Evolutionary conservation across 2,888 invertebrate genomes (phyloP), one percentile per base, ranked within the genome.

Genomic region (Chymomyza amoena): DNA sequence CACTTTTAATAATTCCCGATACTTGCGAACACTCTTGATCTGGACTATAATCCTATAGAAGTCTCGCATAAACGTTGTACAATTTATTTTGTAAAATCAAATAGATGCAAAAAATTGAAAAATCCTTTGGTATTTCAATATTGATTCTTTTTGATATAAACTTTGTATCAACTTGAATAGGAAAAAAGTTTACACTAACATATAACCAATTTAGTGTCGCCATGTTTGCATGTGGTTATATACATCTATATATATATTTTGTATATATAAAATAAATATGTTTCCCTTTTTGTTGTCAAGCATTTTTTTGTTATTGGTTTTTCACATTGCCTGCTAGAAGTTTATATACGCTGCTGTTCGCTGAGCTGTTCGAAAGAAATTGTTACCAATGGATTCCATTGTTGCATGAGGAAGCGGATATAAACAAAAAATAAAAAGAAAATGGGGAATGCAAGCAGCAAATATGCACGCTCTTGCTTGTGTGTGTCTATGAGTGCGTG

Each of bases 91-190:
- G 25, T 25, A 7, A 32, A 32, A 32, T 13, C 39, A 13, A 45
- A 15, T 45, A 45, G 5, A 45, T 45, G 13, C 13, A 13, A 13
- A 13, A 13, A 10, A 45, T 45, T 45, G 13, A 45, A 4, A 45
- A 45, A 10, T 45, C 4, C 39, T 45, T 68, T 71, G 75, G 76
- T 71, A 73, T 83, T 87, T 84, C 75, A 66, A 13, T 32, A 18
- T 25, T 2, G 4, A 2, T 45, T 61, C 50, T 61, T 25, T 25
- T 61, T 7, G 39, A 20, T 25, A 15, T 52, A 6, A 59, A 54
- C 54, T 54, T 57, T 57, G 57, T 25, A 57, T 57, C 57, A 28
- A 57, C 16, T 25, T 28, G 28, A 9, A 57, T 10, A 9, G 10
- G 54, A 7, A 63, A 66, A 68, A 71, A 67, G 51, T 68, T 69